Conservation (phyloP, 35 echinoderm and acorn worm genomes). For the Hemicentrotus pulcherrimus region DNA sequence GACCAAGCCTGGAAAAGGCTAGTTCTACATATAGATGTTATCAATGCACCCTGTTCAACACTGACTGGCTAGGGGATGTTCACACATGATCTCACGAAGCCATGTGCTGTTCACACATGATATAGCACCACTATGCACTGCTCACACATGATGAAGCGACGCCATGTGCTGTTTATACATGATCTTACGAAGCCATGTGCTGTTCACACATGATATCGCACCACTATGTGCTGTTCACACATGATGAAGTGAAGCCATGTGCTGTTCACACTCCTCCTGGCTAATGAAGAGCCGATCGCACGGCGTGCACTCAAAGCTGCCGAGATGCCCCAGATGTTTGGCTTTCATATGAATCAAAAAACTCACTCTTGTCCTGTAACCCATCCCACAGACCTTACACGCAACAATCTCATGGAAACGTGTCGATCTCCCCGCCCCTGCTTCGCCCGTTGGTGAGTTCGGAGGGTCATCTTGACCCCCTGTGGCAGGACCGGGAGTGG, state of each 20-base stretch:
- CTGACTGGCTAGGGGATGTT: background rate
- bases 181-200: background rate
- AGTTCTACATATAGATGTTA: too few relatives aligned
- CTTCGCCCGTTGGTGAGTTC: background rate
- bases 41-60: too few relatives aligned
- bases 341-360: constrained; percentile 31
- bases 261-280: constrained; percentile 31
- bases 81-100: background rate
- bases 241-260: constrained; percentile 13
- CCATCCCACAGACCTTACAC: constrained; percentile 42
- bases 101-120: background rate
- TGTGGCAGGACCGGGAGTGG: background rate
- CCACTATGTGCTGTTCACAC: background rate
- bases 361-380: constrained; percentile 18
- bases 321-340: constrained; percentile 21
- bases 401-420: constrained; percentile 22
- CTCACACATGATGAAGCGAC: background rate
- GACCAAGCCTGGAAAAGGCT: background rate
- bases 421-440: background rate
- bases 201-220: background rate
- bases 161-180: background rate
- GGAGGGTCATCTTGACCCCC: background rate
- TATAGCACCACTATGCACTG: background rate
- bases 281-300: constrained; percentile 33
- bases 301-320: constrained; percentile 18